Percentiles rank a stretch among this genome's conserved stretches.
Conservation (phyloP, 1,140 invertebrate genomes). For the Argopecten irradians region DNA sequence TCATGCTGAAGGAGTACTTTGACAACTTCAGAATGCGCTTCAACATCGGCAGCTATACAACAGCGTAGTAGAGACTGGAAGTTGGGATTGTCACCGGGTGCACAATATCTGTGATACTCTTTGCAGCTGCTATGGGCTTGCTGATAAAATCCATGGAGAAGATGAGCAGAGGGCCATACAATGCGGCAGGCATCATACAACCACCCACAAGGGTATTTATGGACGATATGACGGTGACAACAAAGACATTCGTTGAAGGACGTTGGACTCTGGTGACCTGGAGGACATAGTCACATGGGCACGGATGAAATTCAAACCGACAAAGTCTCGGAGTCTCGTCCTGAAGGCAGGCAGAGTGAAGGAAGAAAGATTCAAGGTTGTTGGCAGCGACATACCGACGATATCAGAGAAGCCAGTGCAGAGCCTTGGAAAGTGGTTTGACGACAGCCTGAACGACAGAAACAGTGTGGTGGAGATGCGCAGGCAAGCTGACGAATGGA, state of each 20-base stretch:
- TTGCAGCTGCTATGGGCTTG: conserved; percentile 42
- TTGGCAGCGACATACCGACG: no score
- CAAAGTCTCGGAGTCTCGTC: no score
- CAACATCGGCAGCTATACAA: conserved; percentile 27
- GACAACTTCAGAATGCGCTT: conserved; percentile 33
- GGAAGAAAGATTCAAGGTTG: no score
- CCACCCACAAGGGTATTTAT: conserved; percentile 40
- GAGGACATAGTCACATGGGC: conserved; percentile 23
- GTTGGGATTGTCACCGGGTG: conserved; percentile 49
- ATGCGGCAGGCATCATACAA: background rate
- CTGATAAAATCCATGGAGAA: conserved; percentile 36
- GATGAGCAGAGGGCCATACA: conserved; percentile 19
- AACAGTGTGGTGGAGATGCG: no score
- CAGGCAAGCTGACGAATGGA: no score
- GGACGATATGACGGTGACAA: conserved; percentile 43
- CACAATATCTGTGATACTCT: conserved; percentile 44
- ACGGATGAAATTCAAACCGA: no score
- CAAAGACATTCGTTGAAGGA: conserved; percentile 31
- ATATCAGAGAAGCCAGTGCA: no score
- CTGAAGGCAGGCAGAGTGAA: no score
- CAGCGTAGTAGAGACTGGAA: conserved; percentile 37
- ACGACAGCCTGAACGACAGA: no score
- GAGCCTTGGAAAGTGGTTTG: no score
- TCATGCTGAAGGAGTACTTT: conserved; percentile 35
- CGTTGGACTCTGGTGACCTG: conserved; percentile 33